Conservation (phyloP, 2,113 vertebrate species). For the Anser brachyrhynchus region DNA sequence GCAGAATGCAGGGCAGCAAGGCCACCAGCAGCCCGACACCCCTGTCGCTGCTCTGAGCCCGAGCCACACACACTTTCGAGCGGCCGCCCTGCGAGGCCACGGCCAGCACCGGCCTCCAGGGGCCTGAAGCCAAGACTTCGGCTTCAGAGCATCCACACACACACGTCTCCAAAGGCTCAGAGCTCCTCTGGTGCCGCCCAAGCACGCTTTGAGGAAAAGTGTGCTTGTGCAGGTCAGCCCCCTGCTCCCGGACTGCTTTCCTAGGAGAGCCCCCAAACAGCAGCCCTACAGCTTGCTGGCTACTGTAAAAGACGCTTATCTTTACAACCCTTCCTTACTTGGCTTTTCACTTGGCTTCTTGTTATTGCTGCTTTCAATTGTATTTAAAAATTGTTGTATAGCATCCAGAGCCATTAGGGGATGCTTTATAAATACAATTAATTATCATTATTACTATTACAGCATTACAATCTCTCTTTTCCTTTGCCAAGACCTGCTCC, state of each 20-base stretch:
- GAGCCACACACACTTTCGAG: too few species aligned
- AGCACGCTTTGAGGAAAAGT: accelerated
- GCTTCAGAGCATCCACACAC: neutral
- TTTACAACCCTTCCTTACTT: neutral
- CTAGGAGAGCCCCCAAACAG: neutral
- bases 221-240: accelerated
- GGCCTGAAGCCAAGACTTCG: too few species aligned
- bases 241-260: neutral
- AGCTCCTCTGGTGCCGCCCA: accelerated
- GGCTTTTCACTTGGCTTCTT: neutral
- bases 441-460: constrained; percentile 59
- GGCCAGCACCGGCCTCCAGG: accelerated
- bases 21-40: neutral
- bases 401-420: constrained; percentile 7
- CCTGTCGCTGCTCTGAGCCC: too few species aligned
- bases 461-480: constrained; percentile 52
- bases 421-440: constrained; percentile 63
- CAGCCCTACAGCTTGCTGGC: neutral
- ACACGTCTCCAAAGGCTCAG: accelerated
- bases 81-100: too few species aligned
- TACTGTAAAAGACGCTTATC: neutral
- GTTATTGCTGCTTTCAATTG: neutral
- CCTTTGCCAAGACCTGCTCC: constrained; percentile 64
- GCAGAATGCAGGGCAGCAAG: neutral
- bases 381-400: neutral